A percentile compares a stretch with the other conserved stretches of the same genome.
phyloP scores from a whole-genome alignment of 2,888 invertebrate genomes.

The Eupithecia subumbrata region DNA sequence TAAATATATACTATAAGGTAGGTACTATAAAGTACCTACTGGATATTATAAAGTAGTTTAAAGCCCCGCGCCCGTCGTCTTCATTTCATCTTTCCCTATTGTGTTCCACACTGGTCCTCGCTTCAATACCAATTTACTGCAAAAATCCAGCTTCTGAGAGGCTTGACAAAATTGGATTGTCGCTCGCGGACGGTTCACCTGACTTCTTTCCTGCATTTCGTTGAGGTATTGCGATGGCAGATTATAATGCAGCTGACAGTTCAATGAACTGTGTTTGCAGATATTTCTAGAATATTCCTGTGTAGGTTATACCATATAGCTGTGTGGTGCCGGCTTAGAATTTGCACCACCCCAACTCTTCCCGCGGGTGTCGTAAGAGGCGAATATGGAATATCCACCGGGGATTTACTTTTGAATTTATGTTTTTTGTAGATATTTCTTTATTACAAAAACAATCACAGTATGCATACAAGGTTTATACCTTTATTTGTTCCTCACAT shows the following conservation, averaged over 20 bases:
- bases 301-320: too few species aligned
- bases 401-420: too few species aligned
- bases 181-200: slow-evolving; percentile 45
- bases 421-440: too few species aligned
- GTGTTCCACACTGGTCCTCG: not conserved
- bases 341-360: too few species aligned
- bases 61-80: not conserved
- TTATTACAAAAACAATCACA: too few species aligned
- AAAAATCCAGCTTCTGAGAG: slow-evolving; percentile 21
- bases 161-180: slow-evolving; percentile 52
- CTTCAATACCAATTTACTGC: not conserved
- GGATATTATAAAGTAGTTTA: not conserved
- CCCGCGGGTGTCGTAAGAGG: too few species aligned
- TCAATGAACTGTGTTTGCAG: not conserved
- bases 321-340: too few species aligned
- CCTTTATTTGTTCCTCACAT: too few species aligned
- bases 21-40: too few species aligned
- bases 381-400: too few species aligned
- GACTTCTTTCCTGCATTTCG: slow-evolving; percentile 39
- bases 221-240: slow-evolving; percentile 30
- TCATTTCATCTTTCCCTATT: slow-evolving; percentile 5
- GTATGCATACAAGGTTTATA: too few species aligned
- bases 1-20: too few species aligned
- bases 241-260: slow-evolving; percentile 1
- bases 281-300: not conserved